These are phyloP conservation scores for Daubentonia madagascariensis DNA, from an alignment of 2,113 vertebrate species.

Conservation along the genomic window DNA sequence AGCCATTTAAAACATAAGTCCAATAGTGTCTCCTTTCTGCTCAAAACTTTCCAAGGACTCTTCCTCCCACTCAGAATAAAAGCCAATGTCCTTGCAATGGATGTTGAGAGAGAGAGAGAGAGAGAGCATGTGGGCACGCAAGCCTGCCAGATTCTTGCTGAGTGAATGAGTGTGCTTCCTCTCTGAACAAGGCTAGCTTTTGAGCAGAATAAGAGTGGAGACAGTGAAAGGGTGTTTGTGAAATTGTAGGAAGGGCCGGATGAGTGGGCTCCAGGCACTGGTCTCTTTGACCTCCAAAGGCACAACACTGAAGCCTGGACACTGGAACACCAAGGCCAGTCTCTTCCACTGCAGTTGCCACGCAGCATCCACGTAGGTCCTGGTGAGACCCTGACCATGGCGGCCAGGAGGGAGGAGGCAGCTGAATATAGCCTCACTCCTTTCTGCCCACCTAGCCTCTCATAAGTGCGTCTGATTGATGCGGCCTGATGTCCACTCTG, in stretches of 20 bases:
- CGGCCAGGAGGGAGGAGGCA: too few species aligned
- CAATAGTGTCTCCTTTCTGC: too few species aligned
- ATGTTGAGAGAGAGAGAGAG: neutral
- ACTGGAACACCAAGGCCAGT: too few species aligned
- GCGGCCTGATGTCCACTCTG: too few species aligned
- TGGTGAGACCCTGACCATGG: too few species aligned
- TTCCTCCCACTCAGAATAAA: neutral
- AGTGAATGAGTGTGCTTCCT: neutral
- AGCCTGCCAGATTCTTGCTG: neutral
- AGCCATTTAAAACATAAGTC: neutral
- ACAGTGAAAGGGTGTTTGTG: neutral
- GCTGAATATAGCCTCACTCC: too few species aligned
- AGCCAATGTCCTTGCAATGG: rapidly evolving
- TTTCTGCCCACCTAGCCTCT: too few species aligned
- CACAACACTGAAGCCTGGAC: neutral
- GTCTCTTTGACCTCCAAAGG: neutral
- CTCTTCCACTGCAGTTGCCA: too few species aligned
- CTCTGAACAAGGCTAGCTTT: neutral
- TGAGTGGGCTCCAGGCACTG: neutral
- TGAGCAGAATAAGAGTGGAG: neutral
- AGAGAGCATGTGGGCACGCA: too few species aligned
- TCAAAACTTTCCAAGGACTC: neutral
- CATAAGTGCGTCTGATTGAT: neutral
- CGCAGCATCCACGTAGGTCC: too few species aligned
- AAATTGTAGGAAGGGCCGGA: neutral